Conservation (phyloP, 2,888 invertebrate species). For the Polia nebulosa region DNA sequence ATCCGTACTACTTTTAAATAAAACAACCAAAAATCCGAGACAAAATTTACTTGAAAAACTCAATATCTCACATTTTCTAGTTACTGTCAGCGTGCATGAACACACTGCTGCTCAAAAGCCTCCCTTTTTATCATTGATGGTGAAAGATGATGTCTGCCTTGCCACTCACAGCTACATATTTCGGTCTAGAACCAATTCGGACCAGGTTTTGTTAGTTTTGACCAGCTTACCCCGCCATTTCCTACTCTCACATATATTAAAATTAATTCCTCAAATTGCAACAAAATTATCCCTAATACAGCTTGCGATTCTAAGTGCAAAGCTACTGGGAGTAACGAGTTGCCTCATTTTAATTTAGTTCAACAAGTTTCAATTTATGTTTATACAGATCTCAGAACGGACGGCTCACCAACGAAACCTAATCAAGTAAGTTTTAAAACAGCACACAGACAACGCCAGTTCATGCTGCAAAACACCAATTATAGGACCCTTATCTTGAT, state of each 20-base stretch:
- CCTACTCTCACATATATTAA: not conserved
- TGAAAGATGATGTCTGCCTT: too few relatives aligned
- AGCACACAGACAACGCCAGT: too few relatives aligned
- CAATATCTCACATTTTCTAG: not conserved
- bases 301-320: not conserved
- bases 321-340: not conserved
- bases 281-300: not conserved
- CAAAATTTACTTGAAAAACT: not conserved
- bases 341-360: not conserved
- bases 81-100: not conserved
- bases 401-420: slow-evolving; percentile 77
- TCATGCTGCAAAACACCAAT: too few relatives aligned
- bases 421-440: slow-evolving; percentile 78
- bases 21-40: not conserved
- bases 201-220: not conserved
- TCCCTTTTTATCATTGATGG: too few relatives aligned
- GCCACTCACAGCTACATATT: not conserved
- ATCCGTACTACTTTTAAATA: not conserved
- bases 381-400: slow-evolving; percentile 81
- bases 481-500: not conserved
- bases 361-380: slow-evolving; percentile 38
- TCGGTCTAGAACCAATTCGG: not conserved
- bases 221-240: not conserved
- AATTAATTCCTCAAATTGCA: not conserved
- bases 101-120: not conserved